These are phyloP conservation scores for Dascillus cervinus DNA, from an alignment of 2,888 invertebrate genomes.

Conservation along the genomic window DNA sequence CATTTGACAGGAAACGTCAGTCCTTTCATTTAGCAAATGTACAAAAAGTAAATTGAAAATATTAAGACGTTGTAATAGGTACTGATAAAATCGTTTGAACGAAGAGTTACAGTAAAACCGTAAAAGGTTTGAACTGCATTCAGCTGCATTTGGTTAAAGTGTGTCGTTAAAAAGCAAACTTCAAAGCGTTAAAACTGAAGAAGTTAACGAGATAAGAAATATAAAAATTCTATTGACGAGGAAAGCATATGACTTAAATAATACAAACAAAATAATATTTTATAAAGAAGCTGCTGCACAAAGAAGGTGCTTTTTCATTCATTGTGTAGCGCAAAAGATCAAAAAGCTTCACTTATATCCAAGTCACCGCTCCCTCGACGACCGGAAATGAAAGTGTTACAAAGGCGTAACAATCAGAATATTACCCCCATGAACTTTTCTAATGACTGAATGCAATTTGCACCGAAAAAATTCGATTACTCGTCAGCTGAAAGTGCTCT, in stretches of 20 bases:
- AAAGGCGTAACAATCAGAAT: slow-evolving; percentile 32
- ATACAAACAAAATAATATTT: slow-evolving; percentile 27
- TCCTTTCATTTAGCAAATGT: too few relatives aligned
- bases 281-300: slow-evolving; percentile 23
- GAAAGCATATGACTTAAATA: slow-evolving; percentile 25
- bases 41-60: too few relatives aligned
- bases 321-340: slow-evolving; percentile 26
- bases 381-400: slow-evolving; percentile 36
- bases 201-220: slow-evolving; percentile 9
- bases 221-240: slow-evolving; percentile 10
- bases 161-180: not conserved
- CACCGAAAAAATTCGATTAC: slow-evolving; percentile 31
- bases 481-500: slow-evolving; percentile 24
- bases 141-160: not conserved
- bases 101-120: too few relatives aligned
- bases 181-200: slow-evolving; percentile 7
- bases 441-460: slow-evolving; percentile 37
- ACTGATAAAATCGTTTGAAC: too few relatives aligned
- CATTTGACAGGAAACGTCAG: too few relatives aligned
- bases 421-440: slow-evolving; percentile 30
- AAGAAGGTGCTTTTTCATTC: slow-evolving; percentile 22
- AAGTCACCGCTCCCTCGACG: slow-evolving; percentile 20
- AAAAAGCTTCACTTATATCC: slow-evolving; percentile 26
- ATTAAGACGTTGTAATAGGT: too few relatives aligned
- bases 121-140: not conserved